phyloP scores from a whole-genome alignment of 1,140 invertebrate species.

The Chironomus striatipennis region DNA sequence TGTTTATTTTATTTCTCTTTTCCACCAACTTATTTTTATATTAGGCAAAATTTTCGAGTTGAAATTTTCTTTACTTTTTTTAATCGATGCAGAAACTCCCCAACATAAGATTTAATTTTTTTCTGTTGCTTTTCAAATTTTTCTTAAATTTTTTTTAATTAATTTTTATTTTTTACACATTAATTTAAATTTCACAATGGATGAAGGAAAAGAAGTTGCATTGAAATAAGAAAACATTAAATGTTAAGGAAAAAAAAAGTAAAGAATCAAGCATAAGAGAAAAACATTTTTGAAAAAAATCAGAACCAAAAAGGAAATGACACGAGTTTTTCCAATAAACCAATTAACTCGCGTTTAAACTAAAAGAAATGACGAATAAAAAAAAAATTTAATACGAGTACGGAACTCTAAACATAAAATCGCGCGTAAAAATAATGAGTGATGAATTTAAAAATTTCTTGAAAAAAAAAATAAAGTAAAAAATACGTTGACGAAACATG shows the following conservation, averaged over 20 bases:
- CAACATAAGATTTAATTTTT: too few relatives aligned
- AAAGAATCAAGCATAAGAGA: neutral
- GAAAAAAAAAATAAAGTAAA: neutral
- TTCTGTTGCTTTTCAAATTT: neutral
- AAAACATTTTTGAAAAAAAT: constrained; percentile 11
- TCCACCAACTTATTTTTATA: too few relatives aligned
- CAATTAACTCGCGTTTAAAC: neutral
- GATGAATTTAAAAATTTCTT: neutral
- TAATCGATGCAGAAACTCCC: too few relatives aligned
- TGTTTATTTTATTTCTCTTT: neutral
- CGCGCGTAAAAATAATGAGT: neutral
- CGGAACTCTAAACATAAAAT: neutral
- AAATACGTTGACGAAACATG: neutral
- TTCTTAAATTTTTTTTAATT: neutral
- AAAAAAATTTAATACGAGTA: neutral
- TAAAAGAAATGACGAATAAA: neutral
- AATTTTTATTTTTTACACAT: neutral
- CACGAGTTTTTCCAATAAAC: constrained; percentile 11
- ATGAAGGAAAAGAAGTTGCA: constrained; percentile 18
- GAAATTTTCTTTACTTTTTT: too few relatives aligned
- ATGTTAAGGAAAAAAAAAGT: constrained; percentile 17
- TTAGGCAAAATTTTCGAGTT: neutral
- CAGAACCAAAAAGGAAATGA: constrained; percentile 16
- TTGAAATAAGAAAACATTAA: constrained; percentile 19
- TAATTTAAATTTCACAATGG: neutral